Conservation (phyloP, 2,797 vertebrate species). For the Mormyrops attenuatus region DNA sequence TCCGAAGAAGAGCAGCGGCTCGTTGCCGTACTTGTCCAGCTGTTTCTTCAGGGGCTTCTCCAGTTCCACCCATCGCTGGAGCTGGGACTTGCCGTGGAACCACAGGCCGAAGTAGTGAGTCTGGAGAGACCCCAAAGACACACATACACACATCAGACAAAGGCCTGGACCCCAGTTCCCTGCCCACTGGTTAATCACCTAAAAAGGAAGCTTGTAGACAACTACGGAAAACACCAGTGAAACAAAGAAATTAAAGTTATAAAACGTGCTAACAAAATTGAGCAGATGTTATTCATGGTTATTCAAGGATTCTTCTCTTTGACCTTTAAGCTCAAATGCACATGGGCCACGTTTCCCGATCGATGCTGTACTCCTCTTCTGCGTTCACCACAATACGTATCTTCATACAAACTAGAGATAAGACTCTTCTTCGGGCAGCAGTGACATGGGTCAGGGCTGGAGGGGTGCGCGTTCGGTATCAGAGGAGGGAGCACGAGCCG, state of each 20-base stretch:
- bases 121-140: conserved; percentile 49
- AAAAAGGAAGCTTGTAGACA: neutral
- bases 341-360: neutral
- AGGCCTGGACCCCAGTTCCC: neutral
- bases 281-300: neutral
- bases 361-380: neutral
- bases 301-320: neutral
- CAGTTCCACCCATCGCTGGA: conserved; percentile 91
- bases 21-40: conserved; percentile 93
- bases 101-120: conserved; percentile 92
- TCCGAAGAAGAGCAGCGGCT: conserved; percentile 89
- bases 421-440: neutral
- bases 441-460: neutral
- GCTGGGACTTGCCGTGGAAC: conserved; percentile 87
- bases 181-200: neutral
- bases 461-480: neutral
- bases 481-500: neutral
- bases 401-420: neutral
- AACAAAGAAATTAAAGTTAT: neutral
- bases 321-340: neutral
- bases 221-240: neutral
- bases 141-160: conserved; percentile 10
- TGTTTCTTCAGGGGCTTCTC: conserved; percentile 97
- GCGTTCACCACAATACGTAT: neutral
- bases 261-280: neutral